Percentiles rank a stretch among this genome's conserved stretches.
Conservation (phyloP, 2,888 invertebrate species). For the Drosophila parthenogenetica region DNA sequence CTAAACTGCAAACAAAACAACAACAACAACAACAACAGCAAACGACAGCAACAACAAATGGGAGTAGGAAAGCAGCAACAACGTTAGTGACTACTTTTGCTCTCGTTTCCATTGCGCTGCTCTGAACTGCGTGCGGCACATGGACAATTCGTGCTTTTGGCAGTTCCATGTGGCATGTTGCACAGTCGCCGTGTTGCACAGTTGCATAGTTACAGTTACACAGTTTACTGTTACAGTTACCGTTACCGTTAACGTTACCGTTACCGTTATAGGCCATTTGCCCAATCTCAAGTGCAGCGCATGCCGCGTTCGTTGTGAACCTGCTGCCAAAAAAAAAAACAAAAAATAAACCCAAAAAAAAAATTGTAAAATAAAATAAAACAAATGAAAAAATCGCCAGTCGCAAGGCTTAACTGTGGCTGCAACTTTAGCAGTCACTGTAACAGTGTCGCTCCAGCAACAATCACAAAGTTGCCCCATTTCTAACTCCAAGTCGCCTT, state of each 20-base stretch:
- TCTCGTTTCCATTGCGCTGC: constrained; percentile 65
- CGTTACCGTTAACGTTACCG: neutral
- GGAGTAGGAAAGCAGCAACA: constrained; percentile 26
- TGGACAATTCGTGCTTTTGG: constrained; percentile 53
- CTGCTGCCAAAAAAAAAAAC: constrained; percentile 55
- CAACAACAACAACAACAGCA: constrained; percentile 25
- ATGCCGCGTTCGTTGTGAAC: constrained; percentile 67
- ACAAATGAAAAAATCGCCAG: constrained; percentile 58
- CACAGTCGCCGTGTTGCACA: constrained; percentile 31
- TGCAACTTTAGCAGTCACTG: constrained; percentile 24
- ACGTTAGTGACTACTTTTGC: constrained; percentile 62
- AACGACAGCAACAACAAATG: constrained; percentile 12
- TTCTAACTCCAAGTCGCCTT: constrained; percentile 39
- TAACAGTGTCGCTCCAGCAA: constrained; percentile 27
- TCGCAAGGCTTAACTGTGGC: constrained; percentile 43
- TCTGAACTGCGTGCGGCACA: constrained; percentile 68
- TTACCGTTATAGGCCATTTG: constrained; percentile 14
- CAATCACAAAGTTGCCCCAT: constrained; percentile 48
- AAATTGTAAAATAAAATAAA: constrained; percentile 15
- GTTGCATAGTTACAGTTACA: constrained; percentile 26
- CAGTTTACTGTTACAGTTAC: constrained; percentile 9
- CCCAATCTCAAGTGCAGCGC: constrained; percentile 59
- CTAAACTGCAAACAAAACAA: constrained; percentile 37
- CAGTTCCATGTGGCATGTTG: constrained; percentile 41
- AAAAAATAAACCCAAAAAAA: constrained; percentile 36